Evolutionary conservation across 2,888 invertebrate species (phyloP), one percentile per base, ranked within the genome.

Genomic region (Eupithecia subumbrata): DNA sequence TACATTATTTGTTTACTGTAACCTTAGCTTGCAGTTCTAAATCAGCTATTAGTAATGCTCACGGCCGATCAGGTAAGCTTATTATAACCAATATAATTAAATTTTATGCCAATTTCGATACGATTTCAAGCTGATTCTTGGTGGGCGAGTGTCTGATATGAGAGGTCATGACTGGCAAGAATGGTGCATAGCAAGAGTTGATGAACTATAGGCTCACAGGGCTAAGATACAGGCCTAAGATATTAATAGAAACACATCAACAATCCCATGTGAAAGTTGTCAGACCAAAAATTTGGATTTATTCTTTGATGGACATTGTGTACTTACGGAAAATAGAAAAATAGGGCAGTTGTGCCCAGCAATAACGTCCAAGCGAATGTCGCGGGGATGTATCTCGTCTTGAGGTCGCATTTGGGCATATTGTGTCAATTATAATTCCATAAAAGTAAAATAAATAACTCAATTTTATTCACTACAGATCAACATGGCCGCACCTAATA

Each of bases 251-350:
- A 90, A 88, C 86, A 90, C 89, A 88, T 89, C 88, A 88, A 90
- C 85, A 89, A 91, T 90, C 88, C 88, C 85, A 85, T 89, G 93
- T 92, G 94, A 94, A 95, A 94, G 94, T 94, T 93, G 93, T 91
- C 92, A 93, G 91, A 91, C 86, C 87, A 88, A 92, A 91, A 75
- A 90, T 88, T 90, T 81, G 85, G 83, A 91, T 90, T 89, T 82
- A 89, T 88, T 86, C 90, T 84, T 83, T 84, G 84, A 88, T 89
- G 86, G 88, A 89, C 87, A 88, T 86, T 90, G 88, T 91, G 91
- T 95, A 98, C 99, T 98, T 96, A 99, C 99, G 99, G 98, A 95
- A 97, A 99, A 95, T 97, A 98, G 96, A 99, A 99, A 96, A 99
- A 99, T 88, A 98, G 96, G 90, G 97, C 97, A 86, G 99, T 99